Percentiles rank a stretch among this genome's conserved stretches.
Conservation (phyloP, 2,888 invertebrate species). For the Cheiracanthium punctorium region DNA sequence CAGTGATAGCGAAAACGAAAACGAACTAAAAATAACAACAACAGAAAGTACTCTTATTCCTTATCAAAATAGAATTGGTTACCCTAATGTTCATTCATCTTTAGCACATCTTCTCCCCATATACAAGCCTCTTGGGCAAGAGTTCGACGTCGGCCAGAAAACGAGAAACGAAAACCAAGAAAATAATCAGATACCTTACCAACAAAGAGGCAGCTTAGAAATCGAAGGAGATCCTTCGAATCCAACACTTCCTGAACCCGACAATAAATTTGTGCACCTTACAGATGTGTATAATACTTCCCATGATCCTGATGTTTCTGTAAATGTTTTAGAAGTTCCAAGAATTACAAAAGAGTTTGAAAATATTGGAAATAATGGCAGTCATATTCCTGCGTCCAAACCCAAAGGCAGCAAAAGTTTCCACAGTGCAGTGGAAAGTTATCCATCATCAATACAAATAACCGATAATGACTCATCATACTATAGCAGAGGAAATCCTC, state of each 20-base stretch:
- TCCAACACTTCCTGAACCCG: background rate
- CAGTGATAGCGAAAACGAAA: no score
- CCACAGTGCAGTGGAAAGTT: background rate
- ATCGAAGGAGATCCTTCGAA: background rate
- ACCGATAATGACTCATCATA: background rate
- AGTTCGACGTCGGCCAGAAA: background rate
- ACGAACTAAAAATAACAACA: no score
- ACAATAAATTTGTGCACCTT: background rate
- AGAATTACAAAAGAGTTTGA: slow-evolving; percentile 27
- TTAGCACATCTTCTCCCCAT: background rate
- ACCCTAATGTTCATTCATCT: background rate
- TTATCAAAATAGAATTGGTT: background rate
- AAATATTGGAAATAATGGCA: background rate
- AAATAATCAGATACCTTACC: background rate
- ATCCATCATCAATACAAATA: background rate
- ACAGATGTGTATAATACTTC: background rate
- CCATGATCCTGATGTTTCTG: slow-evolving; percentile 26
- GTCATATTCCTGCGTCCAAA: background rate
- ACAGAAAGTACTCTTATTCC: no score
- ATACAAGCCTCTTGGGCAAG: background rate
- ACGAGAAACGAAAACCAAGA: background rate
- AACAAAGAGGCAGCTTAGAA: background rate
- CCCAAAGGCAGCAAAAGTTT: background rate
- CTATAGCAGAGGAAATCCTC: background rate
- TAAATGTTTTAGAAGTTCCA: slow-evolving; percentile 31